These are phyloP conservation scores for Passer domesticus DNA, from an alignment of 2,113 vertebrate genomes.

Conservation along the genomic window DNA sequence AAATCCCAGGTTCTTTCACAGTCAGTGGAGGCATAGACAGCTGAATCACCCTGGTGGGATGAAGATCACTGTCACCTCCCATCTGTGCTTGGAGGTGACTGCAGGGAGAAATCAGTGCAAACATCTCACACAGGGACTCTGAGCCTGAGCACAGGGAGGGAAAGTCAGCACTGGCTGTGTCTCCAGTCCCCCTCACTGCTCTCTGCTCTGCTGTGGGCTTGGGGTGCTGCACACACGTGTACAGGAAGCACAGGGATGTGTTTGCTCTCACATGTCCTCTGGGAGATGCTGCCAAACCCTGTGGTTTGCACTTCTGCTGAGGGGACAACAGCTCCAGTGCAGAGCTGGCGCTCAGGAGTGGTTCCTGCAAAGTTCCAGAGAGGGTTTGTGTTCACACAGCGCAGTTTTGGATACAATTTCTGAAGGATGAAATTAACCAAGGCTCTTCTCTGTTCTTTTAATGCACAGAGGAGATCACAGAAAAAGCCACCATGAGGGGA, in stretches of 20 bases:
- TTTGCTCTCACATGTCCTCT: background rate
- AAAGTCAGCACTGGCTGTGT: background rate
- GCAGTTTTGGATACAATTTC: background rate
- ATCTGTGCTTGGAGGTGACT: background rate
- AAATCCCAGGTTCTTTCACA: background rate
- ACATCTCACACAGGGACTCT: background rate
- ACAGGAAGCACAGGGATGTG: background rate
- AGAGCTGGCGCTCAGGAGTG: background rate
- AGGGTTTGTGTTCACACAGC: background rate
- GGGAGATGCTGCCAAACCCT: background rate
- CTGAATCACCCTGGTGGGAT: background rate
- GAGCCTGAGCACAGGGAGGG: background rate
- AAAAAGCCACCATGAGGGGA: background rate
- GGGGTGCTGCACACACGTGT: background rate
- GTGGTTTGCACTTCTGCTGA: background rate
- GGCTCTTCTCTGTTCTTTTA: background rate
- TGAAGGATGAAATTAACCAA: background rate
- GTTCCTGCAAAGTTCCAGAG: background rate
- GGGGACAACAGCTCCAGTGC: rapidly evolving
- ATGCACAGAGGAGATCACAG: rapidly evolving
- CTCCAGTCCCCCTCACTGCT: background rate
- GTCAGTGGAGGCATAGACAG: background rate
- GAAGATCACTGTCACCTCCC: background rate
- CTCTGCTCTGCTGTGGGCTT: background rate
- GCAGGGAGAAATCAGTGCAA: background rate